These are phyloP conservation scores for Osmoderma eremita DNA, from an alignment of 2,888 invertebrate genomes.

Conservation along the genomic window DNA sequence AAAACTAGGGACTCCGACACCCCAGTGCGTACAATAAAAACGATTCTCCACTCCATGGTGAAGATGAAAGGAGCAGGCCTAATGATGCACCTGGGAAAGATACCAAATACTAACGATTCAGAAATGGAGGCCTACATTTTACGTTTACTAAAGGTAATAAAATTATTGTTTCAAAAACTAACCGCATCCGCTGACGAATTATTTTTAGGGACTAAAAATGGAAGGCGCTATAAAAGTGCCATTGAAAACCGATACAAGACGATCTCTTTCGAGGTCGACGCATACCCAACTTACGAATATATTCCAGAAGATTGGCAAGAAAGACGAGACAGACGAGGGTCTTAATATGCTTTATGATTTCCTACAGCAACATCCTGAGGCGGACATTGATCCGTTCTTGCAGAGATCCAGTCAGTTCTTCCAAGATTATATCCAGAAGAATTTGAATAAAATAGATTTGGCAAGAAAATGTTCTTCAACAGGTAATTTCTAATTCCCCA, in stretches of 20 bases:
- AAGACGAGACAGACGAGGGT: constrained; percentile 86
- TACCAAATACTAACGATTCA: constrained; percentile 82
- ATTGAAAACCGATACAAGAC: constrained; percentile 57
- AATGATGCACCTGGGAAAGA: constrained; percentile 79
- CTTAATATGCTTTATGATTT: constrained; percentile 83
- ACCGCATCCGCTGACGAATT: not conserved
- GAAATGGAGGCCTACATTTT: constrained; percentile 88
- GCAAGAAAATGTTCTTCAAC: constrained; percentile 51
- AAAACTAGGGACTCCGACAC: constrained; percentile 84
- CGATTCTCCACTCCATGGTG: constrained; percentile 90
- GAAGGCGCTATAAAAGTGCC: constrained; percentile 64
- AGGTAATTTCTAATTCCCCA: constrained; percentile 14
- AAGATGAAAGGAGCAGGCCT: constrained; percentile 87
- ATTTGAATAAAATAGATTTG: constrained; percentile 71
- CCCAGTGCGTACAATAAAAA: constrained; percentile 92
- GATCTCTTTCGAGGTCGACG: constrained; percentile 76
- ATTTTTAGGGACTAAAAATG: constrained; percentile 57
- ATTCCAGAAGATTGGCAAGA: constrained; percentile 89
- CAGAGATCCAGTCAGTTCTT: constrained; percentile 86
- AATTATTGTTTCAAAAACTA: not conserved
- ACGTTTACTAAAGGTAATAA: constrained; percentile 78
- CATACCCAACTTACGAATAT: constrained; percentile 90
- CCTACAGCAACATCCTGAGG: constrained; percentile 82
- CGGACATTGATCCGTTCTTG: constrained; percentile 86
- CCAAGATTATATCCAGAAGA: constrained; percentile 85